phyloP scores from a whole-genome alignment of 2,113 vertebrate genomes.

The Pseudonaja textilis region DNA sequence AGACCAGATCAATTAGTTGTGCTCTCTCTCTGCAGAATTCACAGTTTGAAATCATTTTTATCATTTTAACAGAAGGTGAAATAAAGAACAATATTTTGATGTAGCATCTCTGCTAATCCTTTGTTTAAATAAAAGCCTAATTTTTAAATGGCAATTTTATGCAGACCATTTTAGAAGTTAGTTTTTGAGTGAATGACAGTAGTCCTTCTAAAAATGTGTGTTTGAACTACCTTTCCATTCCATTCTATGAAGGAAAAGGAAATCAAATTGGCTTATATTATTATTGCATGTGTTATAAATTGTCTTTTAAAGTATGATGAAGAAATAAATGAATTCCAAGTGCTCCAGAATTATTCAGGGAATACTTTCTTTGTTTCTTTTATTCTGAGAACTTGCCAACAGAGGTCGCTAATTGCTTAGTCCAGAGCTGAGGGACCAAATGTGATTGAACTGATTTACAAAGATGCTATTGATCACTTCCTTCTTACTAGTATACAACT shows the following conservation, averaged over 20 bases:
- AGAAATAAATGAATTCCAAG: not conserved
- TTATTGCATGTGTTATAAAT: not conserved
- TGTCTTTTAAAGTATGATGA: conserved; percentile 6
- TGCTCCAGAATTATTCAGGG: fast-evolving
- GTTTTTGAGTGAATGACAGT: not conserved
- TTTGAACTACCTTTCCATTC: not conserved
- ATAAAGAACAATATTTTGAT: not conserved
- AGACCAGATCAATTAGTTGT: not conserved
- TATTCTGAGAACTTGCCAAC: conserved; percentile 52
- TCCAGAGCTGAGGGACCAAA: conserved; percentile 22
- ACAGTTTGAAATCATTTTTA: not conserved
- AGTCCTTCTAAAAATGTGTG: fast-evolving
- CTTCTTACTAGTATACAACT: not conserved
- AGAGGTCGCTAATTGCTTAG: conserved; percentile 70
- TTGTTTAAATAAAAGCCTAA: not conserved
- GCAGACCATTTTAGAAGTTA: not conserved
- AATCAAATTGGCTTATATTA: not conserved
- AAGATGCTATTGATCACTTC: not conserved
- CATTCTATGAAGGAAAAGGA: not conserved
- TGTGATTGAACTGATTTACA: not conserved
- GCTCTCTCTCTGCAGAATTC: not conserved
- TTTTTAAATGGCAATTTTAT: not conserved
- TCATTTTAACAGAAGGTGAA: not conserved
- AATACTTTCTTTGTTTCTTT: conserved; percentile 27
- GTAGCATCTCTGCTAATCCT: not conserved